Base-by-base conservation (phyloP, 1,140 invertebrate genomes). In the Drosophila jambulina region DNA sequence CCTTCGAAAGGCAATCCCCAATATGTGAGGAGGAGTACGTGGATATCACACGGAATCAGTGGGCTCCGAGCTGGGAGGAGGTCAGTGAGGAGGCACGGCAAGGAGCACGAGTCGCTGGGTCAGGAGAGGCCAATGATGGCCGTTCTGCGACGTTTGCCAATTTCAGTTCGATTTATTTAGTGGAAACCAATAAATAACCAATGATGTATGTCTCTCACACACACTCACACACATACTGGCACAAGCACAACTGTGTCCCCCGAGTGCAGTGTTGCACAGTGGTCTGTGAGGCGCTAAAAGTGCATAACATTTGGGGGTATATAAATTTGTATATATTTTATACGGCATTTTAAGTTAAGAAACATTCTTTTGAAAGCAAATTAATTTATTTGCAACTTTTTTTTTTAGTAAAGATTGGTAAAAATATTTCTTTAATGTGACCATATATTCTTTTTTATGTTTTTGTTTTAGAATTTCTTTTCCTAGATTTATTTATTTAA, bases 111-210 rank as follows among this genome's bases (percentile, higher is more conserved):
- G 60, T n/a, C 19, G 27, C 53, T 38, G 67, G 70, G 68, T 74
- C 70, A 60, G 70, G 54, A 60, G 70, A 69, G 62, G 85, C 84
- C 84, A 88, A 88, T 88, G 82, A 88, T 90, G 84, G 86, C 85
- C 84, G 75, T 88, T 90, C 87, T 84, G 84, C 85, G 84, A 90
- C 84, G 84, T 88, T 86, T 88, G 84, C 84, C 84, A 87, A 88
- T 87, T 87, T 88, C 74, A 86, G 78, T 82, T 87, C 80, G 84
- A 88, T 87, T 87, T 87, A 87, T 87, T 87, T 87, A 90, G 84
- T 87, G 84, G 84, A 87, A 87, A 84, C 80, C 84, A 88, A 87
- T 87, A 87, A 87, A 87, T 87, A 88, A 87, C 84, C 84, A 88
- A 88, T 88, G 85, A 84, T 88, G 85, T 81, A 87, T 60, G 74